Evolutionary conservation across 2,113 vertebrate genomes (phyloP).

Genomic region (Lycaon pictus): DNA sequence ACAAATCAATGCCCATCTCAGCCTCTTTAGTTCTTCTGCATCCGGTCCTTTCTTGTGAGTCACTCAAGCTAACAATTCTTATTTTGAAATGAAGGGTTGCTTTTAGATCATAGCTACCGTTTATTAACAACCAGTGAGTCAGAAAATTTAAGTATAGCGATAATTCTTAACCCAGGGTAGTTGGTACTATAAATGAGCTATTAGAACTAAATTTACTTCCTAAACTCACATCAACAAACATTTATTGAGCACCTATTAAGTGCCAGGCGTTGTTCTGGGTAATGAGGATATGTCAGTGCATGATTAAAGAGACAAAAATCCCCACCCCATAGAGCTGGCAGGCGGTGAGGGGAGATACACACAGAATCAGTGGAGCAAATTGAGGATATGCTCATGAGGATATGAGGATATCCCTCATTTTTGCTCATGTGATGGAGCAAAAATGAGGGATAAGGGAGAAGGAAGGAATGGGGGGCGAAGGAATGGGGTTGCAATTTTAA

Average conservation of each 20-base stretch:
- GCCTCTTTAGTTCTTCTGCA: background rate
- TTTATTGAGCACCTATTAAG: background rate
- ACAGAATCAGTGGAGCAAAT: background rate
- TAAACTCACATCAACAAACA: background rate
- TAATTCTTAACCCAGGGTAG: background rate
- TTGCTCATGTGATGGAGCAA: background rate
- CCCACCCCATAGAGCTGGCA: background rate
- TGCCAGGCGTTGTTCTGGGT: background rate
- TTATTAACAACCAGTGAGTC: background rate
- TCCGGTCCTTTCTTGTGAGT: background rate
- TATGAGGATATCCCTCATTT: too few species aligned
- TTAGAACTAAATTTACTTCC: background rate
- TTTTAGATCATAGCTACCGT: background rate
- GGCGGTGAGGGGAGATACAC: background rate
- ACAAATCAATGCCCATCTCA: background rate
- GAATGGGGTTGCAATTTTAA: background rate
- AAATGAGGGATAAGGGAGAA: background rate
- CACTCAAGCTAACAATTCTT: background rate
- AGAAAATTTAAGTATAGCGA: background rate
- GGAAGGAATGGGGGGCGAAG: background rate
- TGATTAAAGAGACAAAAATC: background rate
- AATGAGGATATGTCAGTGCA: background rate
- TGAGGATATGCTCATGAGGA: too few species aligned
- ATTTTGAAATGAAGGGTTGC: background rate
- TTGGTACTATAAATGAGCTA: background rate